phyloP scores from a whole-genome alignment of 2,113 vertebrate genomes.

The Myodes glareolus region DNA sequence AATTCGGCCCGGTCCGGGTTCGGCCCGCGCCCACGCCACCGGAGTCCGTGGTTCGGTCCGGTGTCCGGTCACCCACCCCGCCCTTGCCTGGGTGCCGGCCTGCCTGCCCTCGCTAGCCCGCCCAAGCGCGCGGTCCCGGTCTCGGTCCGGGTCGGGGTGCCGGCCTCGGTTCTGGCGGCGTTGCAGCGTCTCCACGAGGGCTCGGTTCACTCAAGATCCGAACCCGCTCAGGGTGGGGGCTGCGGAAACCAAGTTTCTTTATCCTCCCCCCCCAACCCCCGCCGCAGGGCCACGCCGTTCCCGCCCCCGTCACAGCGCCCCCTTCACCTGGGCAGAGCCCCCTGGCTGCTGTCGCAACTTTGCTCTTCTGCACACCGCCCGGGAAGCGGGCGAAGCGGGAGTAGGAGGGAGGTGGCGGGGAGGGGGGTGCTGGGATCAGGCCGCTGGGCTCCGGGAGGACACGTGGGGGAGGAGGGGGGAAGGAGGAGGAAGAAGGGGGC shows the following conservation, averaged over 20 bases:
- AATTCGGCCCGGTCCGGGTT: conserved; percentile 76
- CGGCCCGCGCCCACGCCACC: conserved; percentile 67
- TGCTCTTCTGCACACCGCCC: conserved; percentile 73
- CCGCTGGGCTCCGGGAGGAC: conserved; percentile 80
- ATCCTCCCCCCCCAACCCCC: conserved; percentile 62
- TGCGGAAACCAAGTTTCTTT: conserved; percentile 77
- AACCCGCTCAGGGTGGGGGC: conserved; percentile 75
- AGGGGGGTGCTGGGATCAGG: conserved; percentile 78
- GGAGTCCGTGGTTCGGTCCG: conserved; percentile 70
- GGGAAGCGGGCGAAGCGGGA: conserved; percentile 73
- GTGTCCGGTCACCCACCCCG: conserved; percentile 70
- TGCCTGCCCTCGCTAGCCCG: conserved; percentile 66
- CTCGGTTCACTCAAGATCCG: conserved; percentile 76
- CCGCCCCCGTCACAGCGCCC: conserved; percentile 62
- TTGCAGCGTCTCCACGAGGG: conserved; percentile 80
- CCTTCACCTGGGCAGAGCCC: conserved; percentile 80
- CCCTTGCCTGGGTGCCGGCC: conserved; percentile 79
- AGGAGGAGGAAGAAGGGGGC: conserved; percentile 77
- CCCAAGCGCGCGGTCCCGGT: conserved; percentile 54
- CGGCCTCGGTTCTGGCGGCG: conserved; percentile 68
- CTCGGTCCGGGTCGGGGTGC: conserved; percentile 57
- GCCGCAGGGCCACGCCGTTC: conserved; percentile 65
- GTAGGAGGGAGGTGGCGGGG: conserved; percentile 72
- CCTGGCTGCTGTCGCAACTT: conserved; percentile 78
- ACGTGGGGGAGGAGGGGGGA: conserved; percentile 81